Evolutionary conservation across 2,888 invertebrate species (phyloP).

Genomic region (Ferrisia virgata): DNA sequence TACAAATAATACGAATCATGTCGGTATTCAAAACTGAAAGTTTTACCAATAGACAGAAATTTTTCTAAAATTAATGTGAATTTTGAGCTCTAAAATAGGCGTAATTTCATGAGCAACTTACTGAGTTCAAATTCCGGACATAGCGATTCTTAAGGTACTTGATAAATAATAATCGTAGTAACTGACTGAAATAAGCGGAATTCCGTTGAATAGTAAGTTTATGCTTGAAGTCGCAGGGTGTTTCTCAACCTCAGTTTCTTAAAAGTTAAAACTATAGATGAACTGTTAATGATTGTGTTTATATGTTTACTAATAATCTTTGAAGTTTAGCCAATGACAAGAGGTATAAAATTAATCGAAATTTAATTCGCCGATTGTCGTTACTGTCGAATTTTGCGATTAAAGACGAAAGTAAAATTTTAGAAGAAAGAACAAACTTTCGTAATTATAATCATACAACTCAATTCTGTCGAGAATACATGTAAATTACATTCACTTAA

Average conservation of each 20-base stretch:
- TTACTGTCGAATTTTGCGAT: background rate
- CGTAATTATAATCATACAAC: too few relatives aligned
- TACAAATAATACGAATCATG: background rate
- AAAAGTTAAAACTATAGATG: too few relatives aligned
- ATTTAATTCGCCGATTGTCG: background rate
- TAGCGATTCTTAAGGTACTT: background rate
- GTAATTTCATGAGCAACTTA: background rate
- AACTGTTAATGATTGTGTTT: background rate
- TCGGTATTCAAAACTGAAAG: background rate
- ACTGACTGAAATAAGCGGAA: background rate
- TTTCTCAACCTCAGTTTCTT: too few relatives aligned
- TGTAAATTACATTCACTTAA: too few relatives aligned
- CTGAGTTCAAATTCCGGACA: background rate
- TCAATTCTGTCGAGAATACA: too few relatives aligned
- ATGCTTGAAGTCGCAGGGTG: background rate
- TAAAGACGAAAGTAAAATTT: too few relatives aligned
- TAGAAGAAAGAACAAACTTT: too few relatives aligned
- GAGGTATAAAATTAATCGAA: background rate
- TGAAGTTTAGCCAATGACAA: too few relatives aligned
- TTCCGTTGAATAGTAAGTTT: background rate
- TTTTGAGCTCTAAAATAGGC: background rate
- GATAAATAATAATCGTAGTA: background rate
- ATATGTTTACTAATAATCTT: background rate
- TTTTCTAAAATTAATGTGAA: background rate
- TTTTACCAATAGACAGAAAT: background rate